Conservation (phyloP, 2,888 invertebrate genomes). For the Tineola bisselliella region DNA sequence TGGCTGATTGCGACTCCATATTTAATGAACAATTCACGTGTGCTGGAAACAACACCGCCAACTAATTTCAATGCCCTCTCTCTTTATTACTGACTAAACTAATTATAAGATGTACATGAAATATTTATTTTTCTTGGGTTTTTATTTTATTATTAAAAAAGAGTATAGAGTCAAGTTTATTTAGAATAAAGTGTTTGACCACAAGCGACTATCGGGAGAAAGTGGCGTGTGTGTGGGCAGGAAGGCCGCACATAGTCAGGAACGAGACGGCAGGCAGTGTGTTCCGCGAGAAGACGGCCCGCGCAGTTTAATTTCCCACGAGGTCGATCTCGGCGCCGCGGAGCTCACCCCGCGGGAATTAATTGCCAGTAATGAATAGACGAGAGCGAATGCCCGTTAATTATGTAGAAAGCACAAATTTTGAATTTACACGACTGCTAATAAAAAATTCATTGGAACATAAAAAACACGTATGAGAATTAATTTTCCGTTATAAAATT, state of each 20-base stretch:
- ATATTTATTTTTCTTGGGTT: not conserved
- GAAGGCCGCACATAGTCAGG: constrained; percentile 29
- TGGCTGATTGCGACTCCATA: constrained; percentile 57
- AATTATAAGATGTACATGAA: not conserved
- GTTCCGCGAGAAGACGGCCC: constrained; percentile 54
- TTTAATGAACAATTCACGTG: constrained; percentile 59
- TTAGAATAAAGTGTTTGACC: not conserved
- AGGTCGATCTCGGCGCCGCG: constrained; percentile 66
- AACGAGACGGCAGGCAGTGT: constrained; percentile 20
- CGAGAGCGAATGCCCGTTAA: constrained; percentile 65
- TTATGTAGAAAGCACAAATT: constrained; percentile 34
- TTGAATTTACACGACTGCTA: constrained; percentile 6
- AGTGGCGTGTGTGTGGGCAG: constrained; percentile 27
- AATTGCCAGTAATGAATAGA: constrained; percentile 68
- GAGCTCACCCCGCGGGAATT: constrained; percentile 66
- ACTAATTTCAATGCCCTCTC: constrained; percentile 53
- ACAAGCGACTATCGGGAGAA: constrained; percentile 33
- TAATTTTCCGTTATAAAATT: constrained; percentile 18
- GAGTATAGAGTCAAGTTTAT: not conserved
- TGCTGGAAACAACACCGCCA: constrained; percentile 37
- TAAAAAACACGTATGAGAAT: constrained; percentile 15
- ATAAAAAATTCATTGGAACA: constrained; percentile 15
- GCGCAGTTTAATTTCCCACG: constrained; percentile 68
- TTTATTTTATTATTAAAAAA: not conserved
- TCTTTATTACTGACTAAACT: constrained; percentile 37